Percentiles rank a stretch among this genome's conserved stretches.
Conservation (phyloP, 2,797 vertebrate species). For the Darevskia mixta region DNA sequence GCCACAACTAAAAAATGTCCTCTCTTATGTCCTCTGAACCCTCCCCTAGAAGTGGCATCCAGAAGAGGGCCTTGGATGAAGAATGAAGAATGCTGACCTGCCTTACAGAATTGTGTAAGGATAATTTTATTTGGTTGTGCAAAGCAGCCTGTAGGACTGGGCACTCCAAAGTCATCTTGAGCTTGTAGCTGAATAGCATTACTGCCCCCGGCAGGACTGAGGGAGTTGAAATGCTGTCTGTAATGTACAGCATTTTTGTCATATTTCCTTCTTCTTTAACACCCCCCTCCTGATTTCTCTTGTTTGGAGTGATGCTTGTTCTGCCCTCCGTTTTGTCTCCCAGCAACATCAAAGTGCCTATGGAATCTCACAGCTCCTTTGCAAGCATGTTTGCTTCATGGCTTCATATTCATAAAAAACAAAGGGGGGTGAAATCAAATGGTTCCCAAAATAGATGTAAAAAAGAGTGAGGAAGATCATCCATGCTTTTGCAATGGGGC, state of each 20-base stretch:
- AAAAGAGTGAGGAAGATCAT: constrained; percentile 54
- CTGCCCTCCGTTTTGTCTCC: constrained; percentile 58
- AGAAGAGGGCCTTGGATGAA: too few relatives aligned
- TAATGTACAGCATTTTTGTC: not conserved
- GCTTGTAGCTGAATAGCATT: not conserved
- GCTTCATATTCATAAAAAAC: constrained; percentile 29
- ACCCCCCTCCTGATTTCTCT: constrained; percentile 1
- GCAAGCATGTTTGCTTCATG: constrained; percentile 43
- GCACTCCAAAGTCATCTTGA: not conserved
- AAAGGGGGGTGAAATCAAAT: constrained; percentile 50
- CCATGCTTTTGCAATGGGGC: constrained; percentile 17
- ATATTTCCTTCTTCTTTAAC: constrained; percentile 52
- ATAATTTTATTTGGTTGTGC: not conserved
- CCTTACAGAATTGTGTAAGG: not conserved
- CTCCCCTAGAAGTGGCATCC: too few relatives aligned
- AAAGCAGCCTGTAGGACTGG: not conserved
- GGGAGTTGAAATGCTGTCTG: not conserved
- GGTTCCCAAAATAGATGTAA: constrained; percentile 69
- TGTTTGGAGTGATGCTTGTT: constrained; percentile 42
- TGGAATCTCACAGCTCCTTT: constrained; percentile 22
- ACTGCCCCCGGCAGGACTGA: not conserved
- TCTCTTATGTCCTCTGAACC: too few relatives aligned
- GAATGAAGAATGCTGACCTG: not conserved
- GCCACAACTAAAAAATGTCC: too few relatives aligned
- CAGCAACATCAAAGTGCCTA: constrained; percentile 52